These are phyloP conservation scores for Gastrophryne carolinensis DNA, from an alignment of 2,797 vertebrate genomes.

Conservation along the genomic window DNA sequence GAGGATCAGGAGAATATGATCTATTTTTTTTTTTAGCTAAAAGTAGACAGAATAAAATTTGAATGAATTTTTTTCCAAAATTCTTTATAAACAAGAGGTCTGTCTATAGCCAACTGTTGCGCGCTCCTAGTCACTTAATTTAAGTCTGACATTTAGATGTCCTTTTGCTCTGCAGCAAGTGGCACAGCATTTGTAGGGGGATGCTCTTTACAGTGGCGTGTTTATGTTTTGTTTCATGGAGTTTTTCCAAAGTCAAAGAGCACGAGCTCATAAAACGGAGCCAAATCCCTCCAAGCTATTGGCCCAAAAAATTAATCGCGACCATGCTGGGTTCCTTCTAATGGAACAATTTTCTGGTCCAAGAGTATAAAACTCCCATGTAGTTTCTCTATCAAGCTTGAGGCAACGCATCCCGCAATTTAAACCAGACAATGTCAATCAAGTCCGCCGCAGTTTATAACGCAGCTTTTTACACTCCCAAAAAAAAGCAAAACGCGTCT, in stretches of 20 bases:
- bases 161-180: conserved; percentile 16
- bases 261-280: conserved; percentile 5
- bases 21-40: no score
- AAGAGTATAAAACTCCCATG: conserved; percentile 41
- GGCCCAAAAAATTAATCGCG: conserved; percentile 50
- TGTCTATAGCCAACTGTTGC: neutral
- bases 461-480: neutral
- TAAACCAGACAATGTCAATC: conserved; percentile 39
- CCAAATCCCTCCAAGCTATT: conserved; percentile 45
- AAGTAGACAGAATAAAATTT: no score
- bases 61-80: conserved; percentile 4
- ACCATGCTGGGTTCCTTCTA: conserved; percentile 62
- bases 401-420: conserved; percentile 11
- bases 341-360: conserved; percentile 52
- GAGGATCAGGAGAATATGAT: no score
- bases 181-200: conserved; percentile 5
- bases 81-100: neutral
- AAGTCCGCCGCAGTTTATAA: conserved; percentile 34
- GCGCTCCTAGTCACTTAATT: neutral
- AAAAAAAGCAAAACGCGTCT: neutral
- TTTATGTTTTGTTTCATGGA: conserved; percentile 25
- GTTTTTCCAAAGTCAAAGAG: conserved; percentile 43
- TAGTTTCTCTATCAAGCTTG: conserved; percentile 57
- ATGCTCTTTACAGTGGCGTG: neutral
- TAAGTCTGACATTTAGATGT: conserved; percentile 35